Conservation (phyloP, 2,113 vertebrate genomes). For the Balaenoptera acutorostrata region DNA sequence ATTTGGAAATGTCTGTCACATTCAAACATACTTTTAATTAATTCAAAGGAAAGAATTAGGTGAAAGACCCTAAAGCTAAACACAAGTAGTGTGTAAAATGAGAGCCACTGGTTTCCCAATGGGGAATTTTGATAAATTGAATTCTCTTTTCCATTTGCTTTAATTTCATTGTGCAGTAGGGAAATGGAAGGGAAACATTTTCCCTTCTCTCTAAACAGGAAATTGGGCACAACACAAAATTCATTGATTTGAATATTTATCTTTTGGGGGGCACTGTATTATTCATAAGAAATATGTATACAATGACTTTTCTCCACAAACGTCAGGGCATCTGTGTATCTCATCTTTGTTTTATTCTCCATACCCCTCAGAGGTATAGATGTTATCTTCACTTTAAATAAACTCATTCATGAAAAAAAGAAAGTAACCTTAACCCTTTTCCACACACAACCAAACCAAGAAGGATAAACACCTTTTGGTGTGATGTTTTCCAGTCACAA, state of each 20-base stretch:
- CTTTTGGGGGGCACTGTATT: neutral
- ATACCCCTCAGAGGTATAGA: neutral
- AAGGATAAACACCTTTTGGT: neutral
- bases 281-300: conserved; percentile 1
- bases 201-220: conserved; percentile 54
- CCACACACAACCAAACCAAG: neutral
- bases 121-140: conserved; percentile 77
- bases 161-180: conserved; percentile 64
- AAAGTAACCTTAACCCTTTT: neutral
- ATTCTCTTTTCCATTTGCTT: conserved; percentile 69
- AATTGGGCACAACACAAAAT: conserved; percentile 20
- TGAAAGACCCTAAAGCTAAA: conserved; percentile 79
- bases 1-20: conserved; percentile 80
- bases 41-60: conserved; percentile 82
- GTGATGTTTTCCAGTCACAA: neutral
- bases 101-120: conserved; percentile 74
- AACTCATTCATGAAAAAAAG: neutral
- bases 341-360: neutral
- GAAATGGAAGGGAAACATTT: conserved; percentile 46
- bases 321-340: neutral
- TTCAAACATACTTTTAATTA: conserved; percentile 81
- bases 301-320: neutral
- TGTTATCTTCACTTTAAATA: neutral
- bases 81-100: conserved; percentile 76
- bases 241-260: conserved; percentile 32